A percentile compares a stretch with the other conserved stretches of the same genome.
Evolutionary conservation across 2,888 invertebrate genomes (phyloP).

Genomic region (Eilema depressum): DNA sequence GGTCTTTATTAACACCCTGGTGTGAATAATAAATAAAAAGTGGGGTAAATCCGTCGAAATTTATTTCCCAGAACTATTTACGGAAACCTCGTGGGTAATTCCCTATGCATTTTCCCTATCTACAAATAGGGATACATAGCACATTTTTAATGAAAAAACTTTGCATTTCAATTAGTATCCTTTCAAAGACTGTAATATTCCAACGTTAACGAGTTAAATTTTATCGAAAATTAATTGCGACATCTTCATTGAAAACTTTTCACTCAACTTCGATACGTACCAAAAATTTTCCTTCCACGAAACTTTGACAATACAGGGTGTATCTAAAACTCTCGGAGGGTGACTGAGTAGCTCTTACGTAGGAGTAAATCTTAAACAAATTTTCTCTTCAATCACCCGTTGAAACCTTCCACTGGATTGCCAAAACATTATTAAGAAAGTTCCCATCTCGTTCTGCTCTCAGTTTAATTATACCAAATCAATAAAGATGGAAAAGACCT

Average conservation of each 20-base stretch:
- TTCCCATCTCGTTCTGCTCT: conserved; percentile 55
- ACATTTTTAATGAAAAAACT: conserved; percentile 80
- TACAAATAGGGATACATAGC: neutral
- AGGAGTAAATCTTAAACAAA: conserved; percentile 66
- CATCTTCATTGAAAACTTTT: conserved; percentile 84
- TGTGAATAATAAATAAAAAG: neutral
- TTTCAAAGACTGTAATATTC: conserved; percentile 80
- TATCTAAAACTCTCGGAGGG: conserved; percentile 62
- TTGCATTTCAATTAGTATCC: conserved; percentile 81
- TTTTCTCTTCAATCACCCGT: conserved; percentile 65
- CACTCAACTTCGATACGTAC: conserved; percentile 79
- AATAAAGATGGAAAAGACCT: conserved; percentile 47
- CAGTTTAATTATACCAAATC: conserved; percentile 60
- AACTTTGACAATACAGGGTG: conserved; percentile 77
- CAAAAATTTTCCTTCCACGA: conserved; percentile 70
- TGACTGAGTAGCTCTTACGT: conserved; percentile 65
- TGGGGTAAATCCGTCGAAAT: neutral
- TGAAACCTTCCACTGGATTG: conserved; percentile 57
- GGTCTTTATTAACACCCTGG: too few relatives aligned
- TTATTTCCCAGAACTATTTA: neutral
- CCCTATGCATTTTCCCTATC: neutral
- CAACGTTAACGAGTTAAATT: conserved; percentile 85
- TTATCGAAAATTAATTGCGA: conserved; percentile 86
- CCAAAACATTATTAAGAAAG: conserved; percentile 67
- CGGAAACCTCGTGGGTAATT: too few relatives aligned